These are phyloP conservation scores for Pseudois nayaur DNA, from an alignment of 2,113 vertebrate species.

Conservation along the genomic window DNA sequence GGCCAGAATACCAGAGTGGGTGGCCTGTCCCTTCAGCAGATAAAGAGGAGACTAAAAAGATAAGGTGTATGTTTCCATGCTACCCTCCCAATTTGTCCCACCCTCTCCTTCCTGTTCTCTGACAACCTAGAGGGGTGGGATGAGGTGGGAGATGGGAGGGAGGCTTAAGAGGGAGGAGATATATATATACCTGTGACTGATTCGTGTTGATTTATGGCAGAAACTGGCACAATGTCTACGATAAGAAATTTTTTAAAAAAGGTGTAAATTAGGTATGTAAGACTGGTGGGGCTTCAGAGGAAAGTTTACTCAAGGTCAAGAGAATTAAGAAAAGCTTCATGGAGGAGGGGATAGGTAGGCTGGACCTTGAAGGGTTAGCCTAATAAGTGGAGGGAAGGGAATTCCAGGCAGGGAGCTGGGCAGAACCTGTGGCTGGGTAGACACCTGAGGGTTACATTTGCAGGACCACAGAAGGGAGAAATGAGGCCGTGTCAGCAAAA, in stretches of 20 bases:
- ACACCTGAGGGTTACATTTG: neutral
- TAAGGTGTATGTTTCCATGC: neutral
- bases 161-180: neutral
- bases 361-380: neutral
- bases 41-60: neutral
- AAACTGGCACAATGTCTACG: neutral
- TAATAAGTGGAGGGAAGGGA: neutral
- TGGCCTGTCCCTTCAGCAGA: neutral
- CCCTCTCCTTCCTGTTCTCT: neutral
- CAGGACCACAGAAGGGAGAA: too few species aligned
- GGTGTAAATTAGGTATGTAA: neutral
- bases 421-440: neutral
- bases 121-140: neutral
- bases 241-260: neutral
- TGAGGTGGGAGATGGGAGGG: neutral
- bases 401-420: neutral
- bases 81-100: neutral
- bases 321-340: neutral
- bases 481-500: neutral
- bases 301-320: neutral
- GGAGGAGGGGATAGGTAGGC: neutral
- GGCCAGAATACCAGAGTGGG: neutral
- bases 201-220: neutral
- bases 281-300: neutral
- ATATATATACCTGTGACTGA: neutral